Base-by-base conservation (phyloP, 2,797 vertebrate species). In the Helostoma temminkii region DNA sequence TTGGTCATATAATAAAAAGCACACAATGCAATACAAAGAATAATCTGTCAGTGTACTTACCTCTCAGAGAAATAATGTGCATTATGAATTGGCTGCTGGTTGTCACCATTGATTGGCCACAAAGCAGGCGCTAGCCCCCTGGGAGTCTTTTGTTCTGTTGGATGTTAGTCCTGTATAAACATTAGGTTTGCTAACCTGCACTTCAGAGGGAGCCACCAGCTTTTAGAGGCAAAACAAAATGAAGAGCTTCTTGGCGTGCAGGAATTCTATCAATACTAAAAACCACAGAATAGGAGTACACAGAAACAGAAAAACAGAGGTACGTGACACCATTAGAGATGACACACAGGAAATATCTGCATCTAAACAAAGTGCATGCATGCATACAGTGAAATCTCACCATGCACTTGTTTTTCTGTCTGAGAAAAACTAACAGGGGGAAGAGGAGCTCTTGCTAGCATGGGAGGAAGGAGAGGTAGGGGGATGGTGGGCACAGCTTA, bases 181-280 rank as follows among this genome's bases (percentile, higher is more conserved):
- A 88, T 76, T 63, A 65, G 56, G 68, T 28, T 71, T 62, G 32
- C 82, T 77, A 77, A 81, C 74, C 81, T 82, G 71, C 74, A 76
- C 64, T 84, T 73, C 69, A 76, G 65, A 76, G 61, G 63, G 15
- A 60, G 50, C 55, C 64, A 61, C 52, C 37, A 76, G 78, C 63
- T 68, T 73, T 58, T 32, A 65, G 22, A 68, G 22, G 50, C 61
- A 25, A 74, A 74, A 74, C 60, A 84, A 84, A 76, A 39, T 30
- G 48, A 41, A 55, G 48, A 21, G 39, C 26, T 41, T 67, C 18
- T 59, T 67, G 45, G 63, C 68, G 62, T 58, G 22, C 50, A 65
- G 52, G 26, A 62, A 30, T 56, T 68, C 69, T 16, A 72, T 68
- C n/a, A n/a, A 32, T 46, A 41, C 0, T 18, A 4, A 48, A 63